Evolutionary conservation across 2,113 vertebrate genomes (phyloP).

Genomic region (Phylloscopus trochilus): DNA sequence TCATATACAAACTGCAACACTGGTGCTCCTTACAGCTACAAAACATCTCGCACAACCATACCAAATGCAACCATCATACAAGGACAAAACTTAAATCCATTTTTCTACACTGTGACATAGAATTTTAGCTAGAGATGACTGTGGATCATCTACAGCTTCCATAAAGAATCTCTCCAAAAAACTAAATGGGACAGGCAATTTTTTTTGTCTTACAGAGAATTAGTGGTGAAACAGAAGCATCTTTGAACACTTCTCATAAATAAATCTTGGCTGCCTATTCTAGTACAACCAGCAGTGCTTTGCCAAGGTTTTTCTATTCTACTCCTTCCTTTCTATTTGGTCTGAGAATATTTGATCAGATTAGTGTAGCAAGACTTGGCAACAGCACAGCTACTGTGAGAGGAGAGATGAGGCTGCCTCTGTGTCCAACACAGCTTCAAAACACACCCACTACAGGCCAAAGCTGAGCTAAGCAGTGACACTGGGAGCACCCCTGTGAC

Average conservation of each 20-base stretch:
- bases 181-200: background rate
- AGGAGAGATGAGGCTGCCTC: background rate
- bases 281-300: background rate
- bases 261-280: background rate
- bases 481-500: background rate
- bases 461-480: background rate
- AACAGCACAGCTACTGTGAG: background rate
- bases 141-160: background rate
- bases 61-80: background rate
- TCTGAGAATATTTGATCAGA: background rate
- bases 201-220: background rate
- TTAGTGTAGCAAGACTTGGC: background rate
- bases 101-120: background rate
- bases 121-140: background rate
- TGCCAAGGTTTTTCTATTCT: background rate
- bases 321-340: background rate
- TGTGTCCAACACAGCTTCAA: background rate
- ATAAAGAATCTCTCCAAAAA: background rate
- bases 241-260: background rate
- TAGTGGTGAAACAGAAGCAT: background rate
- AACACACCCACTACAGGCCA: background rate
- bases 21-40: background rate
- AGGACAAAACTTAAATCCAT: background rate
- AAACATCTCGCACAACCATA: background rate
- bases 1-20: background rate